Percentiles rank a stretch among this genome's conserved stretches.
Conservation (phyloP, 2,888 invertebrate species). For the Helobdella robusta region DNA sequence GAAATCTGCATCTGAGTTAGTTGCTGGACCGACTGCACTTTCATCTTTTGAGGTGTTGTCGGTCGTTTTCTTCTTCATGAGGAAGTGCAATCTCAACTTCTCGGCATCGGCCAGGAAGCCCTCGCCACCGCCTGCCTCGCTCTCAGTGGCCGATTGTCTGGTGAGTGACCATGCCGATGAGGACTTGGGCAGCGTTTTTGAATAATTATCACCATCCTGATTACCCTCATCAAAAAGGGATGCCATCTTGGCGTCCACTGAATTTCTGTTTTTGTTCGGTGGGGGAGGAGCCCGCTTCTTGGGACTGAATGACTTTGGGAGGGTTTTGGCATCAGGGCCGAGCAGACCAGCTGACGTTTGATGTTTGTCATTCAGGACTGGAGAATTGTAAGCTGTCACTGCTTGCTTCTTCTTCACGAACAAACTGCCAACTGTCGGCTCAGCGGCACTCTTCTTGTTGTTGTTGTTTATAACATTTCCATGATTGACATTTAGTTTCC, state of each 20-base stretch:
- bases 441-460: neutral
- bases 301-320: slow-evolving; percentile 6
- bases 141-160: neutral
- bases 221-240: neutral
- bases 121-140: neutral
- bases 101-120: slow-evolving; percentile 22
- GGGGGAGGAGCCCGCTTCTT: neutral
- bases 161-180: neutral
- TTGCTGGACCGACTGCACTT: neutral
- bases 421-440: neutral
- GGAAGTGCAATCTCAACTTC: slow-evolving; percentile 12
- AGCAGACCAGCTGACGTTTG: too few relatives aligned
- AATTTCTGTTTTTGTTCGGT: neutral
- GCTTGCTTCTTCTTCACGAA: neutral
- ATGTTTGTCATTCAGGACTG: too few relatives aligned
- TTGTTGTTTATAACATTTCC: too few relatives aligned
- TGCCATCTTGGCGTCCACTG: neutral
- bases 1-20: neutral
- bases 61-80: slow-evolving; percentile 7
- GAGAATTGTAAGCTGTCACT: neutral
- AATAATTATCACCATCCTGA: neutral
- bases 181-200: slow-evolving; percentile 21
- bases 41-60: neutral
- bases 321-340: slow-evolving; percentile 2
- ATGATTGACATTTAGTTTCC: neutral